Evolutionary conservation across 2,888 invertebrate species (phyloP), one percentile per base, ranked within the genome.

Genomic region (Amphipyra tragopoginis): DNA sequence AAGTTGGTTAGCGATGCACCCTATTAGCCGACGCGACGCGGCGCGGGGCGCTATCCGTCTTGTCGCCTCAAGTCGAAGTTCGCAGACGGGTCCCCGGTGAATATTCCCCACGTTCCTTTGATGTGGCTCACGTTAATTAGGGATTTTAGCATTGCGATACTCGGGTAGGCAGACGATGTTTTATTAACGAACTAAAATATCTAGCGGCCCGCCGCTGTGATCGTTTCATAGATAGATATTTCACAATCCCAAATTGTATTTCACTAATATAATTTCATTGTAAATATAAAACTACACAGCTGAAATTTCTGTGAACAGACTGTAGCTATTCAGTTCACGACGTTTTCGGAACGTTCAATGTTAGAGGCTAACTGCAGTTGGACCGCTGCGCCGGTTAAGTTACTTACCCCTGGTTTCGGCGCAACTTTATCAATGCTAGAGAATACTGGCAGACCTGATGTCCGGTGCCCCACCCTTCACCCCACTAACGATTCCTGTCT

Each of bases 401-500:
- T 83, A 87, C 82, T 85, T 85, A 82, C 80, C 77, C 74, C 80
- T 67, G 79, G 81, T 86, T 83, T 82, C 75, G 76, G 76, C 80
- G 78, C 74, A 88, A 89, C 85, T 91, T 89, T 87, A 85, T 86
- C 85, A 86, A 83, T 86, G 88, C 81, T 77, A 77, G 71, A 70
- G 79, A 83, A 82, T 81, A 79, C 81, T 80, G 79, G 79, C 78
- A 72, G 67, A 79, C 77, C 72, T 81, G 75, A 78, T 82, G 87
- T 84, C 86, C 84, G 80, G 70, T 72, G 60, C 66, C 65, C 79
- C 69, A 54, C 77, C 72, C 72, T 56, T 66, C 58, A 60, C 67
- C 73, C 73, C 71, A 70, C 60, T 57, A 71, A 76, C 76, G 59
- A 69, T 70, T 79, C 73, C 60, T 69, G 63, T 70, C 65, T 72